Conservation (phyloP, 1,140 invertebrate genomes). For the Nephila pilipes region DNA sequence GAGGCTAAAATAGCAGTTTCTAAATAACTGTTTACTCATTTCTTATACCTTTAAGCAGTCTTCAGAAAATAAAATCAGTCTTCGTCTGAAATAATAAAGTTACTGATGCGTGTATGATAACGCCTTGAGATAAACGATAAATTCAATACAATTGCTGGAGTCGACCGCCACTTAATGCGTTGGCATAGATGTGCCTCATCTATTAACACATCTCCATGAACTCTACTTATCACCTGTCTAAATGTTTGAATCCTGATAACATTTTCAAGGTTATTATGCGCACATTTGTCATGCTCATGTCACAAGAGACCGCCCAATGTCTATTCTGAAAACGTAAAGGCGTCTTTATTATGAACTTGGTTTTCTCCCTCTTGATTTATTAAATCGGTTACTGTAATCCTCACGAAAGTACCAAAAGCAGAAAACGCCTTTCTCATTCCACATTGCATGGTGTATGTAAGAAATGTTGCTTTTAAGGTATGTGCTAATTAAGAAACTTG, state of each 20-base stretch:
- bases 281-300: background rate
- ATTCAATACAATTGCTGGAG: background rate
- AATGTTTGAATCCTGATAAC: background rate
- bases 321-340: background rate
- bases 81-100: background rate
- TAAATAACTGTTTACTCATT: too few relatives aligned
- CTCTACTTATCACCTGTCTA: background rate
- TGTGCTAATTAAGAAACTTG: background rate
- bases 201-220: background rate
- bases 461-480: background rate
- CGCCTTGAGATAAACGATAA: background rate
- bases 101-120: background rate
- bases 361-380: background rate
- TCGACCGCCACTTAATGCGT: background rate
- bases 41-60: too few relatives aligned
- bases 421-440: background rate
- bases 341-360: background rate
- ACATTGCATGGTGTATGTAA: background rate
- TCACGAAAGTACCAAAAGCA: background rate
- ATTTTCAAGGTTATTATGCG: slow-evolving; percentile 13
- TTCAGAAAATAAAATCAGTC: too few relatives aligned
- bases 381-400: background rate
- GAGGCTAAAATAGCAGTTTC: too few relatives aligned
- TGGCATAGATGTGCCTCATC: background rate
- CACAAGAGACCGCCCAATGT: background rate